Evolutionary conservation across 1,140 invertebrate species (phyloP), one percentile per base, ranked within the genome.

Genomic region (Diplogasteroides magnus): DNA sequence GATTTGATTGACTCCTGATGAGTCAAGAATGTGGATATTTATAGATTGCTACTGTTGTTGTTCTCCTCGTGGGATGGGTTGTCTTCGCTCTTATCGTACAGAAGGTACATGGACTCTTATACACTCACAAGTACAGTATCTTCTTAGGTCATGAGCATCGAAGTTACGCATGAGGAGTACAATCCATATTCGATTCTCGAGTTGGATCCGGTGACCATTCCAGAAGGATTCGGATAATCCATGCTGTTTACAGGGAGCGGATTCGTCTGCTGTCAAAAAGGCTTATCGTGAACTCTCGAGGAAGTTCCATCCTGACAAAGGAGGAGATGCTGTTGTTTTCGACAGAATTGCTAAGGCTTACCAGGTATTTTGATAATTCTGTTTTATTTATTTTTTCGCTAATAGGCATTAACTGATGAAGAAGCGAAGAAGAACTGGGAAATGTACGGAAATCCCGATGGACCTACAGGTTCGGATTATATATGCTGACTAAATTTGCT

Each of bases 401-500:
- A 66, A 28, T 68, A 68, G 68, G 87, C 87, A 80, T 71, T 88
- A 90, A 99, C 96, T 55, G 94, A 98, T 86, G 94, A 97, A 78
- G 93, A 96, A 85, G 91, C 95, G 6, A 88, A 91, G 77, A 90
- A 90, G 83, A 99, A 99, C 86, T 99, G 94, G 92, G 92, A 97
- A 83, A 92, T 94, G 83, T 97, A 97, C 88, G 97, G 97, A 48
- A 98, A 98, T 87, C 96, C 96, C 15, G 96, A 99, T 88, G 97
- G 97, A 2, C 97, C 97, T 31, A 94, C 93, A 74, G 86, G 86
- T 86, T n/a, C n/a, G n/a, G n/a, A n/a, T n/a, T n/a, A 73, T 6
- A 3, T 64, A 6, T 11, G 3, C n/a, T 6, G 23, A 15, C 26
- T 70, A 70, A 14, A 14, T 70, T 68, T n/a, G 3, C 23, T 19